Evolutionary conservation across 2,888 invertebrate genomes (phyloP), one percentile per base, ranked within the genome.

Genomic region (Eumacrocentrus americanus): DNA sequence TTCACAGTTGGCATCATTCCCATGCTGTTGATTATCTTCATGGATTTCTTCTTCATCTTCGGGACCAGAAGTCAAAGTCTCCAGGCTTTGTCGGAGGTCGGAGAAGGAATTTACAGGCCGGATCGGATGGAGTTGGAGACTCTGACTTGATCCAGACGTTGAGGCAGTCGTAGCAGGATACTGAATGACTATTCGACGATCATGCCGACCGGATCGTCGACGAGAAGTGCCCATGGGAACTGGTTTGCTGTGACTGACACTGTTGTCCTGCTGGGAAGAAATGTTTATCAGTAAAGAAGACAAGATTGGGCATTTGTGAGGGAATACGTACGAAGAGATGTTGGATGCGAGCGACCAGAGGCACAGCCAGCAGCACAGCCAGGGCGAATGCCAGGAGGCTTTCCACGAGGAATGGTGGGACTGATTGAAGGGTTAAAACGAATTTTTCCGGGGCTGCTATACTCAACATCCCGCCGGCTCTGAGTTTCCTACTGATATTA

Each of bases 401-500:
- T 58, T 79, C 78, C 44, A 72, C 61, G 42, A 76, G 56, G 59
- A 74, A 72, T 22, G 75, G 74, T 4, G 79, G 72, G 29, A 74
- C 63, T 65, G 71, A 72, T 61, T 72, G 72, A 44, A 75, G 67
- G 72, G 75, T 77, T 74, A 77, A 58, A 53, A 72, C 68, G 37
- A 71, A 65, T 56, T 70, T 69, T 35, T 68, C 68, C 25, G 72
- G 65, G 22, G 63, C 70, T 63, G 66, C 66, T 62, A 70, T 61
- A 61, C 66, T 68, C 67, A 75, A 69, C 77, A 77, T 76, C 62
- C 58, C 72, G 70, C 52, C 37, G 61, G 42, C 53, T 64, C 66
- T 58, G 52, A 53, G n/a, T 42, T 56, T 34, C 37, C 56, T 35
- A 61, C 44, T 35, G 20, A 37, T 18, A 20, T n/a, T 20, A 64